These are phyloP conservation scores for Dascillus cervinus DNA, from an alignment of 2,888 invertebrate species.

Conservation along the genomic window DNA sequence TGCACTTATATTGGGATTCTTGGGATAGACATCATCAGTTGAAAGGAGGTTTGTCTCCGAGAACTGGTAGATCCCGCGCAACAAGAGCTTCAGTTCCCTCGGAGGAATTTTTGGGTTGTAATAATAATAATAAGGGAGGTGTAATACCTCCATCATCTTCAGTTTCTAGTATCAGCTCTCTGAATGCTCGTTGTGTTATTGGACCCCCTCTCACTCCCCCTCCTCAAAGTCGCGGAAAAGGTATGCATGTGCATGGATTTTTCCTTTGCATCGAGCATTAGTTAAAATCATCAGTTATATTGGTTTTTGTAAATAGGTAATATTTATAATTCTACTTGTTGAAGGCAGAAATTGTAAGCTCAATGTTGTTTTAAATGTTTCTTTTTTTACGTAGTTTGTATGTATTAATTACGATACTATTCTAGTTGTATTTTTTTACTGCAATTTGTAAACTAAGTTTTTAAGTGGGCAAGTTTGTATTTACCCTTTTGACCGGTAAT, in stretches of 20 bases:
- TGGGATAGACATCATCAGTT: conserved; percentile 60
- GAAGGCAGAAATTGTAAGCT: no score
- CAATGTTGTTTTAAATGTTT: no score
- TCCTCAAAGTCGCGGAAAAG: conserved; percentile 37
- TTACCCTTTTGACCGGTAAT: no score
- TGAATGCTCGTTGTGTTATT: conserved; percentile 37
- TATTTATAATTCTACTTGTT: no score
- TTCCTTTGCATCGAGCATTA: no score
- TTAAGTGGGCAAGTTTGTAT: no score
- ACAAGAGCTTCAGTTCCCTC: conserved; percentile 52
- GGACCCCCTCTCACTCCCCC: conserved; percentile 36
- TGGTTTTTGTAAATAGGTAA: no score
- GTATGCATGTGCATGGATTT: conserved; percentile 29
- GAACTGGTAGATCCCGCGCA: conserved; percentile 41
- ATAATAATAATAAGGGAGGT: conserved; percentile 42
- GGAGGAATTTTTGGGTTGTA: conserved; percentile 47
- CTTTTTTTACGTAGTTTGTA: no score
- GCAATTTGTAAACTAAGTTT: no score
- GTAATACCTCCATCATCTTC: conserved; percentile 47
- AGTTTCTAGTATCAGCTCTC: conserved; percentile 46
- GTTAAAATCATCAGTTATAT: no score
- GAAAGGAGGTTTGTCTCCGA: conserved; percentile 45
- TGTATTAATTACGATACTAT: no score
- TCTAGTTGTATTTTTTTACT: no score
- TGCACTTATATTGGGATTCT: conserved; percentile 88